A percentile compares a stretch with the other conserved stretches of the same genome.
Evolutionary conservation across 2,888 invertebrate genomes (phyloP).

Genomic region (Margaritifera margaritifera): DNA sequence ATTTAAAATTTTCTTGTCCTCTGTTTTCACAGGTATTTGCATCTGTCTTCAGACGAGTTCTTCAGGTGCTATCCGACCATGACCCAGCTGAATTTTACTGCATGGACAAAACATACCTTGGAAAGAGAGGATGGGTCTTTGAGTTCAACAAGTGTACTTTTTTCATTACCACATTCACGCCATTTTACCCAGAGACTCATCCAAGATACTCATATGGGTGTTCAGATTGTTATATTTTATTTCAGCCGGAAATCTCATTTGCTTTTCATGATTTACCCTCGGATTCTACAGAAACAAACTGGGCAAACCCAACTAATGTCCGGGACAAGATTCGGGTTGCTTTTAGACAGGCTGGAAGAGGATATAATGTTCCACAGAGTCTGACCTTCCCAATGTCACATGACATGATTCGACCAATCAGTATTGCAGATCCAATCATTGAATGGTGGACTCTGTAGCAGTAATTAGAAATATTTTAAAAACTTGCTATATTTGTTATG

Average conservation of each 20-base stretch:
- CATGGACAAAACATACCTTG: conserved; percentile 57
- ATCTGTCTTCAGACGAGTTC: conserved; percentile 45
- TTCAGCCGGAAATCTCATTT: conserved; percentile 68
- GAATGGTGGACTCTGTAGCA: conserved; percentile 50
- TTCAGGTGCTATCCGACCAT: conserved; percentile 49
- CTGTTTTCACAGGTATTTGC: conserved; percentile 49
- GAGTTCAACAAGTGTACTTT: conserved; percentile 61
- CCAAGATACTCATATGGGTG: conserved; percentile 56
- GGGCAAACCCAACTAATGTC: conserved; percentile 57
- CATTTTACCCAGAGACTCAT: conserved; percentile 59
- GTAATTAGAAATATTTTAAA: too few species aligned
- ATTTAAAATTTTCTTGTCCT: too few species aligned
- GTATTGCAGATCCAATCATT: conserved; percentile 34
- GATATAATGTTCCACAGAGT: conserved; percentile 52
- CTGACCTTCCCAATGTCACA: conserved; percentile 55
- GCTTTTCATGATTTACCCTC: conserved; percentile 61
- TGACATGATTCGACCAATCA: conserved; percentile 57
- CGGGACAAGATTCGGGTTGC: conserved; percentile 62
- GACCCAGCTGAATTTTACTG: conserved; percentile 51
- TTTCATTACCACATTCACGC: conserved; percentile 67
- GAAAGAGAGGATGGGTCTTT: conserved; percentile 62
- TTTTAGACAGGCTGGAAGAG: conserved; percentile 58
- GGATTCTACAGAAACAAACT: conserved; percentile 61
- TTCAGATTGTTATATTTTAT: conserved; percentile 55
- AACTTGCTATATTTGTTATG: too few species aligned